Evolutionary conservation across 1,140 invertebrate species (phyloP), one percentile per base, ranked within the genome.

Genomic region (Magallana gigas): DNA sequence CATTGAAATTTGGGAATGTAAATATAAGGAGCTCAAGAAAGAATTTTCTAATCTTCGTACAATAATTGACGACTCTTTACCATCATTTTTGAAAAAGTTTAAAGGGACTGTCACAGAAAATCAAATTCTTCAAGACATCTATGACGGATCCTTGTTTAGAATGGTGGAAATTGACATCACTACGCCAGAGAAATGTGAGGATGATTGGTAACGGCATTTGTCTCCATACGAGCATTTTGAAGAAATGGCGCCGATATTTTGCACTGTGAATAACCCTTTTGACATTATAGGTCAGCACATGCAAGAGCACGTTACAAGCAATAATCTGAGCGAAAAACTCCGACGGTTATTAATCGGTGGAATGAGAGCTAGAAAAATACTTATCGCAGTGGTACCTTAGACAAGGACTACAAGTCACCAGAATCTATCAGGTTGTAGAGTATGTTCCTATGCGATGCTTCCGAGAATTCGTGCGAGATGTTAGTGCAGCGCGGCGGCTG

Each of bases 361-460:
- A 64, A 88, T 85, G 68, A 85, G 76, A 48, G 90, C 62, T 0
- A 60, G 88, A 57, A 83, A 90, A 62, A 90, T 92, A n/a, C 81
- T 90, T 8, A 80, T 90, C 8, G 81, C 60, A 84, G 68, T 92
- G 88, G 89, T 92, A 92, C 81, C 18, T 90, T 14, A 60, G 88
- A 16, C 91, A 92, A 86, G 90, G 90, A 16, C 56, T 92, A 12
- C 16, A 36, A 36, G 86, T 91, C 1, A 89, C 81, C 12, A 81
- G 88, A 82, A 87, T 91, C 7, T 85, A 92, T 56, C 90, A 92
- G 87, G 87, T 90, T 8, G 71, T 92, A 16, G 90, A 92, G 83
- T 92, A 90, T 71, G 18, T 76, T 23, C 84, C 87, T 0, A 36
- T 60, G 9, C 23, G 48, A 18, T 90, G 87, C 58, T 92, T 92